Evolutionary conservation across 2,113 vertebrate species (phyloP).

Genomic region (Brienomyrus brachyistius): DNA sequence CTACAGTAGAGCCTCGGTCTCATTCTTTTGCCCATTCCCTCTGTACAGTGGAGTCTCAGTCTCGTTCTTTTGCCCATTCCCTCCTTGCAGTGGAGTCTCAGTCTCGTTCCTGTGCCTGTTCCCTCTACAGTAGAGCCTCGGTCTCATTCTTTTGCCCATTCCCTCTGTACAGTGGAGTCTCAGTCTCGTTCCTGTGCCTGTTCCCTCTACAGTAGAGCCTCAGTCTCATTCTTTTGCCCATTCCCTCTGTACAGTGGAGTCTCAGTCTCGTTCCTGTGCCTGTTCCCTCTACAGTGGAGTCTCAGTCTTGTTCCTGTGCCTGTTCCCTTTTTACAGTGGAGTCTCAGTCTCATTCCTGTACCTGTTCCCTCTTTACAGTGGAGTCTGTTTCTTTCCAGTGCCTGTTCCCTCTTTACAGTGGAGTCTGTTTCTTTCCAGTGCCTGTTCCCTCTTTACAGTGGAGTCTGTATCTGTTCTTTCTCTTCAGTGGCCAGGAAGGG

Average conservation of each 20-base stretch:
- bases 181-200: background rate
- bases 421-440: background rate
- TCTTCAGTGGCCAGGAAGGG: constrained; percentile 81
- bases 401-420: background rate
- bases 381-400: background rate
- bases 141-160: too few species aligned
- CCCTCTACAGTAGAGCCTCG: too few species aligned
- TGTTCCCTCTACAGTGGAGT: background rate
- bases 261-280: background rate
- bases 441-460: background rate
- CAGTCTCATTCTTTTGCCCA: background rate
- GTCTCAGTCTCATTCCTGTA: background rate
- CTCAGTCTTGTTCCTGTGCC: background rate
- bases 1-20: too few species aligned
- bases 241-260: constrained; percentile 57
- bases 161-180: too few species aligned
- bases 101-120: too few species aligned
- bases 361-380: background rate
- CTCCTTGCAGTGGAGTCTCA: too few species aligned
- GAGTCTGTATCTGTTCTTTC: background rate
- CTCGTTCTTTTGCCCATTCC: too few species aligned
- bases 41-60: too few species aligned
- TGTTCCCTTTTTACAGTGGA: background rate
- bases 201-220: background rate
- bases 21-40: too few species aligned